Evolutionary conservation across 2,888 invertebrate species (phyloP).

Genomic region (Strigamia maritima): DNA sequence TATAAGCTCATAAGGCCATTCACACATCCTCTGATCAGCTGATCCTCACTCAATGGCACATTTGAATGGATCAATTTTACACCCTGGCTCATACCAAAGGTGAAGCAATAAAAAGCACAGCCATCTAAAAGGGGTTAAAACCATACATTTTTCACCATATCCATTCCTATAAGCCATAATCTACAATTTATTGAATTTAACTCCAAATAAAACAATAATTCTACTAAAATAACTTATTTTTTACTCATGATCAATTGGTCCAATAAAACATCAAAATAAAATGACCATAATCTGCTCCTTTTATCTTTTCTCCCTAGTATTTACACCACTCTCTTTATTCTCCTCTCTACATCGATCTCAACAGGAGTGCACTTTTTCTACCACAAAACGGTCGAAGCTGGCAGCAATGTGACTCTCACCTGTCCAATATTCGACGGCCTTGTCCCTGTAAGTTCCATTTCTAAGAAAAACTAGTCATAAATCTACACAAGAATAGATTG

Average conservation of each 20-base stretch:
- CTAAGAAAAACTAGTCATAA: background rate
- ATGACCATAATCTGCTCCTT: background rate
- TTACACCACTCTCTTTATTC: background rate
- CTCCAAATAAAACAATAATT: no score
- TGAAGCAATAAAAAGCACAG: no score
- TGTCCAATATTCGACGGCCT: constrained; percentile 7
- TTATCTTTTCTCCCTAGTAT: background rate
- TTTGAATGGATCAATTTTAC: no score
- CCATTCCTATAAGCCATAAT: no score
- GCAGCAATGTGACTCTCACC: constrained; percentile 7
- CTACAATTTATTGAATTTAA: no score
- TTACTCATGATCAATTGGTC: background rate
- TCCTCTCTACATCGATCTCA: background rate
- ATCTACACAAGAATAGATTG: background rate
- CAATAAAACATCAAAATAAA: background rate
- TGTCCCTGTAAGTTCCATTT: background rate
- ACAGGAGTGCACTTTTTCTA: background rate
- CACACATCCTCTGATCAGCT: no score
- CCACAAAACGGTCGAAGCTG: background rate
- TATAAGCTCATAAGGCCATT: no score
- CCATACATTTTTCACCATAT: no score
- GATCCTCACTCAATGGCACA: no score
- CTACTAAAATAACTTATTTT: no score
- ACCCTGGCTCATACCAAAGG: no score
- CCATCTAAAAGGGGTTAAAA: no score